phyloP scores from a whole-genome alignment of 2,797 vertebrate species.

The Macropus fuliginosus region DNA sequence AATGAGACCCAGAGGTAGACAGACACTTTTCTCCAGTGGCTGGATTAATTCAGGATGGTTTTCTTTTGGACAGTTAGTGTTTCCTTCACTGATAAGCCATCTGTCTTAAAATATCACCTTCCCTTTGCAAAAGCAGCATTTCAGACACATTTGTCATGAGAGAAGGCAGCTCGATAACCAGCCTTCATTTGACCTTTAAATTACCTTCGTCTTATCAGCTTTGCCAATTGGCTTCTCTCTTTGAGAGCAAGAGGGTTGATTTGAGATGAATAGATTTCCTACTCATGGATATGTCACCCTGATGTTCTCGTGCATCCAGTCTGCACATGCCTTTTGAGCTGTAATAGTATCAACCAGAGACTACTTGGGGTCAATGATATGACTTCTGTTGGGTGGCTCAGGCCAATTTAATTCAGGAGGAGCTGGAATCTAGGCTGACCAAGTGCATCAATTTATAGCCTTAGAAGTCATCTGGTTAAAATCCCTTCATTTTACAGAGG shows the following conservation, averaged over 20 bases:
- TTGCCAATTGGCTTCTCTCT: conserved; percentile 75
- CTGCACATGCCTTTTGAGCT: conserved; percentile 36
- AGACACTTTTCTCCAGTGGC: conserved; percentile 53
- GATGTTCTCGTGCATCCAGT: conserved; percentile 49
- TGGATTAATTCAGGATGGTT: conserved; percentile 70
- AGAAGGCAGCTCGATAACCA: conserved; percentile 65
- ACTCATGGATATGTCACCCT: conserved; percentile 47
- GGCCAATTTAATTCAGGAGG: not conserved
- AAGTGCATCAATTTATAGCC: not conserved
- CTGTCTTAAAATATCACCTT: conserved; percentile 64
- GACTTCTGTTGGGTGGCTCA: not conserved
- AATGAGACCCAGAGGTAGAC: conserved; percentile 41
- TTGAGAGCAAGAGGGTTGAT: conserved; percentile 51
- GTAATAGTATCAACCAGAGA: conserved; percentile 40
- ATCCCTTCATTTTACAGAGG: not conserved
- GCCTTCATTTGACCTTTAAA: conserved; percentile 82
- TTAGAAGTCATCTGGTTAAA: not conserved
- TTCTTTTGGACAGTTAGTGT: conserved; percentile 67
- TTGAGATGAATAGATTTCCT: conserved; percentile 76
- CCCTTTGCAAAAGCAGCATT: not conserved
- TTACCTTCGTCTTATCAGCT: conserved; percentile 75
- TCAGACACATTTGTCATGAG: conserved; percentile 69
- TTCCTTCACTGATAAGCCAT: conserved; percentile 59
- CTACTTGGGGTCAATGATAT: not conserved
- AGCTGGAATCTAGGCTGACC: not conserved